phyloP scores from a whole-genome alignment of 2,113 vertebrate species.

The Ammospiza caudacuta region DNA sequence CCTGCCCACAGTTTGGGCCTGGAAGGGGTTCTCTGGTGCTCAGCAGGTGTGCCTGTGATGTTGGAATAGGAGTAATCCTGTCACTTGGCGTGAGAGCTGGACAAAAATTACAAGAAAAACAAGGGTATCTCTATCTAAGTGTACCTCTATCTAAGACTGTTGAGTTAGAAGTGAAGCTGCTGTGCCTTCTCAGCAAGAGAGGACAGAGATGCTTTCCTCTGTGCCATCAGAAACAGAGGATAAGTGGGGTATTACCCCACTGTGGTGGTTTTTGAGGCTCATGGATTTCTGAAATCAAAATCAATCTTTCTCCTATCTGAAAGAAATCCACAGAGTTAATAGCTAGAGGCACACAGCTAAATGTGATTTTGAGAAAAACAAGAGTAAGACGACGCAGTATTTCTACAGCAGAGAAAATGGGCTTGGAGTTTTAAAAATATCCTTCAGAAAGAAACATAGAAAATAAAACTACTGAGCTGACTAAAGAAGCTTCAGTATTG shows the following conservation, averaged over 20 bases:
- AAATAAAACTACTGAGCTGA: conserved; percentile 6
- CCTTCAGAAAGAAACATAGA: background rate
- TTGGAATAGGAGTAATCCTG: background rate
- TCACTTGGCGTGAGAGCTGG: background rate
- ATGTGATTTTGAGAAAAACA: background rate
- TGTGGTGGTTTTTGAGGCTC: background rate
- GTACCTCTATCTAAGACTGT: background rate
- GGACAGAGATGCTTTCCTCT: background rate
- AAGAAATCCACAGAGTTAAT: background rate
- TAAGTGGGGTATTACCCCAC: background rate
- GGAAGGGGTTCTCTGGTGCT: background rate
- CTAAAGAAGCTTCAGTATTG: background rate
- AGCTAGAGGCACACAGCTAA: background rate
- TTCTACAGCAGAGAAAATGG: background rate
- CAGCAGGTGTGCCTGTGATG: background rate
- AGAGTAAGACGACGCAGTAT: background rate
- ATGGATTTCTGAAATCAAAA: background rate
- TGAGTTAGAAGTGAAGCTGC: background rate
- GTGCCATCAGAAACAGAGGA: background rate
- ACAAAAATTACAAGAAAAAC: background rate
- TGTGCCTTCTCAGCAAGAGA: background rate
- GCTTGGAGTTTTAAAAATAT: background rate
- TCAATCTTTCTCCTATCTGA: background rate
- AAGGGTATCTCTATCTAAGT: background rate
- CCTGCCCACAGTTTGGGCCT: background rate